Evolutionary conservation across 2,113 vertebrate genomes (phyloP).

Genomic region (Poeciliopsis retropinna): DNA sequence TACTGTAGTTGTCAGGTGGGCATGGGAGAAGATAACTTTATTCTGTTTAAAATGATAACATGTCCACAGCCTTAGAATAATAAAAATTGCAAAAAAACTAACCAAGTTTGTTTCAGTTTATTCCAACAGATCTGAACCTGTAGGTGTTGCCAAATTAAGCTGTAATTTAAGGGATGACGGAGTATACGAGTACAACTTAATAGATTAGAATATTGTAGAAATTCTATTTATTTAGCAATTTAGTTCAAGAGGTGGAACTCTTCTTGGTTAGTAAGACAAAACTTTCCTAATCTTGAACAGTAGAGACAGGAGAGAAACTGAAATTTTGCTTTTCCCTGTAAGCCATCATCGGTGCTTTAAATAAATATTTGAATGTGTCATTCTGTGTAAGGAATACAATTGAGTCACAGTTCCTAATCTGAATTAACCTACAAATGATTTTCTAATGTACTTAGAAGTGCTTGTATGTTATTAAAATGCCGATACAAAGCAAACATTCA

Average conservation of each 20-base stretch:
- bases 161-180: too few species aligned
- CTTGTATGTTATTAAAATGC: neutral
- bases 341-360: too few species aligned
- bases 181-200: neutral
- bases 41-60: conserved; percentile 18
- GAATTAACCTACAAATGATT: neutral
- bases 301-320: too few species aligned
- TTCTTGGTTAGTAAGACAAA: neutral
- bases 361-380: neutral
- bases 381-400: neutral
- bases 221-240: too few species aligned
- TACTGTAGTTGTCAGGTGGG: conserved; percentile 55
- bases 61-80: conserved; percentile 9
- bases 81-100: neutral
- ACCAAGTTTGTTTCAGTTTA: conserved; percentile 1
- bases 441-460: too few species aligned
- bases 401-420: neutral
- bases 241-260: too few species aligned
- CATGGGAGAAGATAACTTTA: conserved; percentile 10
- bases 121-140: conserved; percentile 23
- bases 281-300: neutral
- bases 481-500: too few species aligned
- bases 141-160: conserved; percentile 15
- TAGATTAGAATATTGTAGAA: too few species aligned
- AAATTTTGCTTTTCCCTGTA: too few species aligned